Evolutionary conservation across 2,888 invertebrate species (phyloP).

Genomic region (Epirrita christyi): DNA sequence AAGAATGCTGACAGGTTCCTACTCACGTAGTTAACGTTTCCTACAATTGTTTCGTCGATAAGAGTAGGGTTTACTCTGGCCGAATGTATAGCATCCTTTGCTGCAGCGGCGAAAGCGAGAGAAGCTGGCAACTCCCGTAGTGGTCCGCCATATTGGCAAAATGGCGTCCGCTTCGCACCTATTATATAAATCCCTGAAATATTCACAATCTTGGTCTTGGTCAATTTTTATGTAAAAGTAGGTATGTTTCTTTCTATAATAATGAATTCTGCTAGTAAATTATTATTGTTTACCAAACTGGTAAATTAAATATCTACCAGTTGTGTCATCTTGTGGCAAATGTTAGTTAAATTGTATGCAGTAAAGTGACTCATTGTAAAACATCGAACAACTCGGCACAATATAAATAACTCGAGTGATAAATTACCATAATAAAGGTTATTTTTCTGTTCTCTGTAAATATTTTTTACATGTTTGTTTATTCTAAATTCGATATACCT

Average conservation of each 20-base stretch:
- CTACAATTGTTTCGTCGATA: constrained; percentile 68
- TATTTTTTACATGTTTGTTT: no score
- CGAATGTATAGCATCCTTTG: constrained; percentile 63
- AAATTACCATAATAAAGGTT: no score
- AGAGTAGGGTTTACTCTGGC: constrained; percentile 58
- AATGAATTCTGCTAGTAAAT: no score
- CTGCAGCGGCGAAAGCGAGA: constrained; percentile 69
- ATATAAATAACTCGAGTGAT: no score
- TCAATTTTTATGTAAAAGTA: neutral
- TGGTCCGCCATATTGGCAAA: constrained; percentile 70
- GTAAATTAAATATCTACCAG: no score
- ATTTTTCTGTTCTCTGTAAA: no score
- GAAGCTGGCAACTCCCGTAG: constrained; percentile 67
- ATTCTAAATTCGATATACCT: no score
- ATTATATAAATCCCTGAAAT: constrained; percentile 67
- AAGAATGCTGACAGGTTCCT: neutral
- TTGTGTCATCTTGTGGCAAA: neutral
- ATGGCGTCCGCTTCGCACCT: constrained; percentile 76
- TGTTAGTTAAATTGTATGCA: no score
- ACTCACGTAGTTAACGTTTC: constrained; percentile 73
- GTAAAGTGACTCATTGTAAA: no score
- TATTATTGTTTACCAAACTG: no score
- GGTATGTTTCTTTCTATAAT: neutral
- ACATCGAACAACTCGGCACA: no score
- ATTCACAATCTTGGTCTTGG: neutral